Conservation (phyloP, 2,888 invertebrate species). For the Torymus aiolomorphi region DNA sequence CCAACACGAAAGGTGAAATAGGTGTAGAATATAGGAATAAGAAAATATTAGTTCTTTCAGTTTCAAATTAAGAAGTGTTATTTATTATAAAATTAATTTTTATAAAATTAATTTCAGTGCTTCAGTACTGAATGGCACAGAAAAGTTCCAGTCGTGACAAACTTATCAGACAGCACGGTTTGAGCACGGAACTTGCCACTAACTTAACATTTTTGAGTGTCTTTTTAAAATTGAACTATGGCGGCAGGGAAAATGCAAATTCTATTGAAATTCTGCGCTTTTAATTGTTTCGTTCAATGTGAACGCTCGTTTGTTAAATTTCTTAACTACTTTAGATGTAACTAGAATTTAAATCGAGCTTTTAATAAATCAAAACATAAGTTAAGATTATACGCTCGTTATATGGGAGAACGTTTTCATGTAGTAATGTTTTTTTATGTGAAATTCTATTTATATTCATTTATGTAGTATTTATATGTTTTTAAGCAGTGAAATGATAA, state of each 20-base stretch:
- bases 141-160: conserved; percentile 37
- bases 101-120: too few relatives aligned
- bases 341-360: conserved; percentile 23
- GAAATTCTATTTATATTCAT: too few relatives aligned
- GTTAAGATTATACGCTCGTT: neutral
- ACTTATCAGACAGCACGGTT: conserved; percentile 14
- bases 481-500: too few relatives aligned
- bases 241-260: conserved; percentile 30
- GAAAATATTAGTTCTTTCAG: too few relatives aligned
- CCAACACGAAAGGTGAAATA: too few relatives aligned
- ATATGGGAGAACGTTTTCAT: neutral
- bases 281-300: conserved; percentile 24
- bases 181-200: conserved; percentile 10
- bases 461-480: too few relatives aligned
- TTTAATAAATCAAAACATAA: neutral
- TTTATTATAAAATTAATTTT: too few relatives aligned
- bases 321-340: conserved; percentile 15
- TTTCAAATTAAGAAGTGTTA: too few relatives aligned
- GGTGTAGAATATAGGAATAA: too few relatives aligned
- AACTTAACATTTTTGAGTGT: conserved; percentile 32
- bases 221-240: conserved; percentile 41
- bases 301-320: conserved; percentile 7
- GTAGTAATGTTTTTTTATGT: too few relatives aligned
- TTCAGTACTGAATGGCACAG: conserved; percentile 20
- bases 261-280: conserved; percentile 37